Conservation (phyloP, 2,888 invertebrate species). For the Drosophila prostipennis region DNA sequence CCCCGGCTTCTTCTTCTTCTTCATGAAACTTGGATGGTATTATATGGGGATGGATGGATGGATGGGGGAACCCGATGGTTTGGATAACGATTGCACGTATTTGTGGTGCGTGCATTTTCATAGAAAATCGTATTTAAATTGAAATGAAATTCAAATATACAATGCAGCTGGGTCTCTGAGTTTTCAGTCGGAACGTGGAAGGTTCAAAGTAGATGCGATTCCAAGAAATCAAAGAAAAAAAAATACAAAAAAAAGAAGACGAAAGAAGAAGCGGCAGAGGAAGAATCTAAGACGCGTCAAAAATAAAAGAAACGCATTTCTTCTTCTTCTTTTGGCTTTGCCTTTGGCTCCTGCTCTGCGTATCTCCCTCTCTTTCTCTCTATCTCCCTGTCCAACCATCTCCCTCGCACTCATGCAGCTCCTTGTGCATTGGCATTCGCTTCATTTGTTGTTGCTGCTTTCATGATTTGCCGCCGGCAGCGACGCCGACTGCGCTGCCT, state of each 20-base stretch:
- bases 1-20: not conserved
- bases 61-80: not conserved
- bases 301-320: conserved; percentile 72
- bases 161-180: conserved; percentile 60
- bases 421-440: conserved; percentile 49
- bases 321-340: conserved; percentile 32
- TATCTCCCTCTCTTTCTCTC: conserved; percentile 20
- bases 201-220: conserved; percentile 78
- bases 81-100: conserved; percentile 36
- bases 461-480: conserved; percentile 76
- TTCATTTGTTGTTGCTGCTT: conserved; percentile 57
- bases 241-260: conserved; percentile 15
- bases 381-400: conserved; percentile 12
- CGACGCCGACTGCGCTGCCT: conserved; percentile 64
- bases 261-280: conserved; percentile 13
- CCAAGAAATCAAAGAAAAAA: conserved; percentile 68
- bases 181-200: conserved; percentile 42
- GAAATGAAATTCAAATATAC: conserved; percentile 79
- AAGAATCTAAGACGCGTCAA: conserved; percentile 76
- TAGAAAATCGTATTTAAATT: conserved; percentile 79
- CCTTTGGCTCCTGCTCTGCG: conserved; percentile 42
- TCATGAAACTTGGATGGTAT: not conserved
- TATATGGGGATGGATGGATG: not conserved
- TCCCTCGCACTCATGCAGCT: conserved; percentile 27
- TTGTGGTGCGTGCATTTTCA: conserved; percentile 77